phyloP scores from a whole-genome alignment of 2,888 invertebrate genomes.

The Agrilus cyanescens region DNA sequence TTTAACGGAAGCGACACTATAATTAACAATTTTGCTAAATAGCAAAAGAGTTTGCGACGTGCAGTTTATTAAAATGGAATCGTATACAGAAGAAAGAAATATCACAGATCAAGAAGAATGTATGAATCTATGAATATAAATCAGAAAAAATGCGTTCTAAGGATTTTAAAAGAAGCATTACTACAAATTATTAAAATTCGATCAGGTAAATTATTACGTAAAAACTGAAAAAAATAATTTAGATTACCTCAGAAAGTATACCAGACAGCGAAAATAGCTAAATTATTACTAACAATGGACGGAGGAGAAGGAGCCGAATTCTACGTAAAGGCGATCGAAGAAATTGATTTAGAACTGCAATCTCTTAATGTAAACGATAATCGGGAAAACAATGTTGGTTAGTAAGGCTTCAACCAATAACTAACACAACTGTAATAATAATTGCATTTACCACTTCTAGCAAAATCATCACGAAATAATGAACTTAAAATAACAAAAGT shows the following conservation, averaged over 20 bases:
- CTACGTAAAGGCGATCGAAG: constrained; percentile 8
- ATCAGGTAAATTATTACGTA: too few species aligned
- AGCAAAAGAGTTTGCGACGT: constrained; percentile 20
- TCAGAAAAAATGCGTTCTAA: constrained; percentile 11
- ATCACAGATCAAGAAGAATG: constrained; percentile 14
- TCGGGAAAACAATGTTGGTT: not conserved
- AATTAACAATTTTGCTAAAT: constrained; percentile 16
- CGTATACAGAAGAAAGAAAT: constrained; percentile 6
- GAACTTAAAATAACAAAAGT: too few species aligned
- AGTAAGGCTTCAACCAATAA: too few species aligned
- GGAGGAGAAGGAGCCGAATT: constrained; percentile 7
- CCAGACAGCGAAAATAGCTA: constrained; percentile 9
- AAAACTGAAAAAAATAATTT: not conserved
- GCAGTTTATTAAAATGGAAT: constrained; percentile 17
- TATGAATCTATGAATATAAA: constrained; percentile 12
- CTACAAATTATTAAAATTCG: not conserved
- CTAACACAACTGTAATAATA: too few species aligned
- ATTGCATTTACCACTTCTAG: too few species aligned
- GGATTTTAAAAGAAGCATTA: too few species aligned
- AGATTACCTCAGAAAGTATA: constrained; percentile 8
- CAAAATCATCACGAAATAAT: too few species aligned
- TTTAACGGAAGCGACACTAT: too few species aligned
- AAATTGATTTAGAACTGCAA: constrained; percentile 8
- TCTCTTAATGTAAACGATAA: constrained; percentile 2
- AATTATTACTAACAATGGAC: constrained; percentile 10